A percentile compares a stretch with the other conserved stretches of the same genome.
Evolutionary conservation across 2,888 invertebrate genomes (phyloP).

Genomic region (Lithophane socia): DNA sequence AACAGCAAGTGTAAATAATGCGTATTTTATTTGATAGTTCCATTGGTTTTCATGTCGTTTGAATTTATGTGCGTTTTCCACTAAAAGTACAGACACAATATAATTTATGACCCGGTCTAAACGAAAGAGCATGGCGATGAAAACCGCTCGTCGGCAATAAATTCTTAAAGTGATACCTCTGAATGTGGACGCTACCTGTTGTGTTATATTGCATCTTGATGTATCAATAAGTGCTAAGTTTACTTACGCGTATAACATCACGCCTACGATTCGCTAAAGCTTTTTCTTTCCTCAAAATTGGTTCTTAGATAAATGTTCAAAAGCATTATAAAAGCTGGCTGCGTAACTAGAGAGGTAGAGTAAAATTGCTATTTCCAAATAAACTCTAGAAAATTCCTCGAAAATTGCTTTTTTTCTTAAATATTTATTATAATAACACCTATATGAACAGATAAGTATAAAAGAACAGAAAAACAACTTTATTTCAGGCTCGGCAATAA

Average conservation of each 20-base stretch:
- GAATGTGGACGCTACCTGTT: neutral
- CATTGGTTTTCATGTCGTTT: neutral
- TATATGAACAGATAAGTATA: too few relatives aligned
- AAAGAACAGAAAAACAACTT: too few relatives aligned
- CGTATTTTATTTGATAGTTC: neutral
- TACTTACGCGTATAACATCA: slow-evolving; percentile 10
- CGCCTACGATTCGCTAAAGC: neutral
- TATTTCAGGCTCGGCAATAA: too few relatives aligned
- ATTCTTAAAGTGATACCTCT: slow-evolving; percentile 23
- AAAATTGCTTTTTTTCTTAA: too few relatives aligned
- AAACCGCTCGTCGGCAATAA: slow-evolving; percentile 28
- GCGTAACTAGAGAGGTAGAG: too few relatives aligned
- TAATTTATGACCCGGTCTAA: slow-evolving; percentile 37
- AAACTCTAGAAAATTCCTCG: too few relatives aligned
- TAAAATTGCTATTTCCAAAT: too few relatives aligned
- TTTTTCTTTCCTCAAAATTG: neutral
- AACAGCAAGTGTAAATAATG: neutral
- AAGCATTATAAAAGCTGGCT: too few relatives aligned
- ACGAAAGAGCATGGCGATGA: slow-evolving; percentile 19
- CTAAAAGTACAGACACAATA: slow-evolving; percentile 5
- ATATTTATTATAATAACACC: too few relatives aligned
- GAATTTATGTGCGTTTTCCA: neutral
- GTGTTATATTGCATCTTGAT: slow-evolving; percentile 16
- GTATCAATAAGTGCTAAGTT: slow-evolving; percentile 36
- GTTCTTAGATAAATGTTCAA: too few relatives aligned